Base-by-base conservation (phyloP, 2,888 invertebrate species). In the Bombylius discolor region DNA sequence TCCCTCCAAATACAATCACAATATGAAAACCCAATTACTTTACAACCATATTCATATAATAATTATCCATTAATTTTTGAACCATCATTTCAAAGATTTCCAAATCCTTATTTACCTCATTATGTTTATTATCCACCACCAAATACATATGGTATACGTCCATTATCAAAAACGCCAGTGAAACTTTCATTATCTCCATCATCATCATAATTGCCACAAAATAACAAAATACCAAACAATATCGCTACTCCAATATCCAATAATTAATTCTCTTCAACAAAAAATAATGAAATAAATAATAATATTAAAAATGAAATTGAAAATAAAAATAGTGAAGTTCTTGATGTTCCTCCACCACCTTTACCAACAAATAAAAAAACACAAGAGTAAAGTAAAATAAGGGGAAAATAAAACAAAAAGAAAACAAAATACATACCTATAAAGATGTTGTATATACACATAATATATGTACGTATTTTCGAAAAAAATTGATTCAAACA, bases 281-380 rank as follows among this genome's bases (percentile, higher is more conserved):
- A 23, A n/a, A 46, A 44, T 34, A 67, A 77, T 39, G 78, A 78
- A 64, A 55, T 54, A 59, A 69, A 78, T 9, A 69, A 78, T 9
- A 76, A 76, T 58, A 77, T 81, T 39, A 74, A 79, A 56, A 82
- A 82, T 65, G 80, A 79, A 60, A 76, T 79, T 1, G 66, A 66
- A 55, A 79, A 79, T 47, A 81, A 81, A 65, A 81, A 83, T 64
- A 79, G 79, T 6, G 78, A 80, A 55, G 82, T 86, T 61, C 85
- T 85, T 4, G 84, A 86, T 64, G 85, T 85, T 3, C 84, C 84
- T 9, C 83, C 85, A 14, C 85, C 85, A 14, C 84, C 84, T 9
- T 71, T 84, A 51, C 85, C 85, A 1, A 76, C 79, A 55, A 78
- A 81, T 34, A 78, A 67, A 56, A 71, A 71, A 60, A 58, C 64